Base-by-base conservation (phyloP, 1,140 invertebrate genomes). In the Doryteuthis pealeii region DNA sequence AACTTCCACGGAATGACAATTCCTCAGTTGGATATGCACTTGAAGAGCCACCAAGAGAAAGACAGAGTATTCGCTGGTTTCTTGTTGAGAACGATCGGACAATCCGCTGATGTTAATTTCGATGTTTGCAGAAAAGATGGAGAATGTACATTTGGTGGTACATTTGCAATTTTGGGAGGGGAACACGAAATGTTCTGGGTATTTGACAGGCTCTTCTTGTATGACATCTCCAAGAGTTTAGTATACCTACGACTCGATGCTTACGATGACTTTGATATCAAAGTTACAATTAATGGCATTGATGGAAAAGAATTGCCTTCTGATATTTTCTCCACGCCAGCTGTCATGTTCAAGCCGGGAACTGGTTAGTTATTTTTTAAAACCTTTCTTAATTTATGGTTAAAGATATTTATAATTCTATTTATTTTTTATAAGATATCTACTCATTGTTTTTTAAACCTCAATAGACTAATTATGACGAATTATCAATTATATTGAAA, bases 1-100 rank as follows among this genome's bases (percentile, higher is more conserved):
- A 73, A 72, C 65, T 77, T 77, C 74, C 74, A 79, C 49, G 78
- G 78, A 30, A 33, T 74, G 66, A 74, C 74, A 31, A 79, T 79
- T 67, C 32, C 76, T 28, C 45, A 79, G 49, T 76, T 79, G 35
- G 65, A 75, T 35, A 66, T 74, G 22, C 14, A 72, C 0, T 69
- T 79, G 15, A 73, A 75, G 43, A 32, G 33, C 45, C 58, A 65
- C 10, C 35, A 70, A 22, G 32, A 54, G 69, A 43, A 79, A 70
- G 78, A 77, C 40, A 70, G 78, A 10, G 67, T 77, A 33, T 79
- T 71, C 43, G 73, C 74, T 30, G 79, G 73, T 62, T 76, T 76
- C 40, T 33, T 74, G 1, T 68, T 76, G 31, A 33, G 43, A 28
- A 72, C 71, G 22, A 65, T 79, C 35, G 12, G 30, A 18, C 31